Base-by-base conservation (phyloP, 2,797 vertebrate genomes). In the Bradypus variegatus region DNA sequence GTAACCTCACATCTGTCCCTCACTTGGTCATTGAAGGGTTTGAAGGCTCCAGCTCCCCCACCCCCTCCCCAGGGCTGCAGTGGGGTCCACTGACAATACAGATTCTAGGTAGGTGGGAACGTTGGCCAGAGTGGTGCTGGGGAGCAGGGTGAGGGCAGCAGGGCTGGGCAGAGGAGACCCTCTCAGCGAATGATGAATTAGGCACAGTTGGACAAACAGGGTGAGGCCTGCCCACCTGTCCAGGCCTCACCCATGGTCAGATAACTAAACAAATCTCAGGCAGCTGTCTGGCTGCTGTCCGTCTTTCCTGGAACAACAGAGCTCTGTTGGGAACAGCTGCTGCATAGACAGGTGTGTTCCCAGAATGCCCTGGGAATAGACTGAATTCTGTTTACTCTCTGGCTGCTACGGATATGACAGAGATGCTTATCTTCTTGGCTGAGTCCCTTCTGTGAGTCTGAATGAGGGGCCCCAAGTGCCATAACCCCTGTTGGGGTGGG, bases 341-440 rank as follows among this genome's bases (percentile, higher is more conserved):
- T 77, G 78, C 75, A 69, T 41, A 25, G 27, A 41, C 91, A 95
- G 92, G 79, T 94, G 95, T 80, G 41, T 58, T 60, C 41, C 58
- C 2, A 0, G 58, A 85, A 77, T 89, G 81, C 64, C 77, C 80
- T 27, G 92, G 64, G 48, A 14, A 3, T 0, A 14, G 67, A 53
- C 48, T 13, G 92, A 80, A 79, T 65, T 60, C 84, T 95, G 81
- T 90, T 93, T 80, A 86, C 27, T 16, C 48, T 67, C 62, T 67
- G 69, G 77, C 76, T 86, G 70, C 60, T 72, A 38, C 38, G 36
- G 75, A 77, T 14, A 1, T 10, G 21, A 27, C 14, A 89, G 80
- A 73, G 55, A 91, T 0, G 19, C 77, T 86, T 86, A 65, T 80
- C 79, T 88, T 94, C 86, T 89, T 82, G 72, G 33, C 69, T 33